Percentiles rank a stretch among this genome's conserved stretches.
Evolutionary conservation across 2,113 vertebrate genomes (phyloP).

Genomic region (Zosterops hypoxanthus): DNA sequence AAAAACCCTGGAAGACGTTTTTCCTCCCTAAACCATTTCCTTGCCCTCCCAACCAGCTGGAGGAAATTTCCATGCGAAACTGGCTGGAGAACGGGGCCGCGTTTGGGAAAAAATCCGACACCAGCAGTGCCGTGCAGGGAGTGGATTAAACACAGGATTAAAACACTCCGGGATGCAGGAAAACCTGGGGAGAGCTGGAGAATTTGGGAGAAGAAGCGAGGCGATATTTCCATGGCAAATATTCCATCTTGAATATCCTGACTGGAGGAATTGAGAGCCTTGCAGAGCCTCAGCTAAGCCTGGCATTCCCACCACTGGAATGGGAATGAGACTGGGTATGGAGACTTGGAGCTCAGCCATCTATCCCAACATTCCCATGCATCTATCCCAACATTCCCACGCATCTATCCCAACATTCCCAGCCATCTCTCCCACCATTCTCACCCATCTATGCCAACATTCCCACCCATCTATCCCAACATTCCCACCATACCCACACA

Average conservation of each 20-base stretch:
- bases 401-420: background rate
- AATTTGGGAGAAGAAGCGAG: background rate
- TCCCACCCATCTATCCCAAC: no score
- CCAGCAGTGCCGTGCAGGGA: background rate
- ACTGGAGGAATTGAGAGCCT: no score
- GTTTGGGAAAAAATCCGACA: background rate
- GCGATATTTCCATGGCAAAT: background rate
- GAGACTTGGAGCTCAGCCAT: no score
- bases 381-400: background rate
- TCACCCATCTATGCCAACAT: background rate
- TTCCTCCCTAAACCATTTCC: background rate
- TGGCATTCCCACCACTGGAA: no score
- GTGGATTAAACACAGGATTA: background rate
- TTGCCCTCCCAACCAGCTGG: background rate
- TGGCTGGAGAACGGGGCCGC: background rate
- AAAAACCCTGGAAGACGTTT: background rate
- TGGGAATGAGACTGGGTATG: no score
- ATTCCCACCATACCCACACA: background rate
- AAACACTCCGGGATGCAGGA: fast-evolving
- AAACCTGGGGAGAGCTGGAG: background rate
- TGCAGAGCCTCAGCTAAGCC: no score
- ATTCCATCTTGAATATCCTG: background rate
- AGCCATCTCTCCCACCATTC: background rate
- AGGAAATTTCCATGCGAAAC: slow-evolving; percentile 20
- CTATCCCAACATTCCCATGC: no score